Evolutionary conservation across 2,797 vertebrate genomes (phyloP).

Genomic region (Chiroxiphia lanceolata): DNA sequence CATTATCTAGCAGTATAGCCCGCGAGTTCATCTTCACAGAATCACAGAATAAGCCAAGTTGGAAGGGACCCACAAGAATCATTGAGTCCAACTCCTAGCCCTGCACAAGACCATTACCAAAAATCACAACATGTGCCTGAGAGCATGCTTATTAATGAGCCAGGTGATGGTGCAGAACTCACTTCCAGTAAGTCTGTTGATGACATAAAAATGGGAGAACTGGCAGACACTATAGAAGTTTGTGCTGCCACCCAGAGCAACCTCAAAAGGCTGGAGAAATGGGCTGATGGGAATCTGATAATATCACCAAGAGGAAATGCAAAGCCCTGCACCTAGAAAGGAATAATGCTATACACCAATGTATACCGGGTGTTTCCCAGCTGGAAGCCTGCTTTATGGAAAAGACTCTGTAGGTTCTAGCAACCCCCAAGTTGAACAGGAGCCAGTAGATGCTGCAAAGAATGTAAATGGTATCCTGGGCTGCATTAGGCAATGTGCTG

Average conservation of each 20-base stretch:
- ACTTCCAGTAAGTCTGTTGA: neutral
- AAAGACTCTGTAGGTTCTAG: neutral
- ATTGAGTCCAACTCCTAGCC: neutral
- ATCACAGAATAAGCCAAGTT: neutral
- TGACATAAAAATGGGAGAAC: neutral
- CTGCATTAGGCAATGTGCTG: neutral
- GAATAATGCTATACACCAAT: neutral
- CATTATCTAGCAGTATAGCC: neutral
- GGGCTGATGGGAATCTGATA: neutral
- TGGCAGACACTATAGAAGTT: neutral
- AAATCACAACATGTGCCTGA: neutral
- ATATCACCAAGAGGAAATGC: neutral
- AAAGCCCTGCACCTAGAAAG: neutral
- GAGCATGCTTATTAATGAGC: neutral
- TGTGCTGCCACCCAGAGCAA: neutral
- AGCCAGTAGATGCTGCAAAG: neutral
- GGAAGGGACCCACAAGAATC: neutral
- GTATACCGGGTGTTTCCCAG: accelerated
- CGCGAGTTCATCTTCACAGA: neutral
- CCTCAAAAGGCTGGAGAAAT: neutral
- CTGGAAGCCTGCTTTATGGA: neutral
- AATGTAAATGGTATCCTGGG: neutral
- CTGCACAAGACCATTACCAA: neutral
- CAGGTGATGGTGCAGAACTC: neutral
- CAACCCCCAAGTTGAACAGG: neutral